These are phyloP conservation scores for Chloropsis hardwickii DNA, from an alignment of 2,113 vertebrate species.

Conservation along the genomic window DNA sequence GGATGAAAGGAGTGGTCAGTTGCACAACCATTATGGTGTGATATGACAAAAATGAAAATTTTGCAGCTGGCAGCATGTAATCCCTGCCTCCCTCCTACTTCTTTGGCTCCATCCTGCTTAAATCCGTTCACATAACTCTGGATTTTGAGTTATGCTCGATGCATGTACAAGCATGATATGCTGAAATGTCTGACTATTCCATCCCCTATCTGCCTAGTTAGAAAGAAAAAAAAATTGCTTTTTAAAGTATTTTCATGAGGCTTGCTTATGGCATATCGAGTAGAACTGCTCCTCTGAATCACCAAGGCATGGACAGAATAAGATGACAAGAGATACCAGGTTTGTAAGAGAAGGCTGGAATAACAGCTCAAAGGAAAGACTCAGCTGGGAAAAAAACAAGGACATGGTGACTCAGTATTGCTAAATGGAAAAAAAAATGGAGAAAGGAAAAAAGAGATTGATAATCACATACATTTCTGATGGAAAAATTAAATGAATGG, in stretches of 20 bases:
- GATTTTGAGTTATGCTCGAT: slow-evolving; percentile 1
- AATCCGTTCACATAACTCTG: slow-evolving; percentile 25
- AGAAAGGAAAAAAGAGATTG: neutral
- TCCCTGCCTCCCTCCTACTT: neutral
- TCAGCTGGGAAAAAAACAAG: neutral
- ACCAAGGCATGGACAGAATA: neutral
- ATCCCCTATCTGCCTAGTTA: neutral
- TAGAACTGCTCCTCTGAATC: neutral
- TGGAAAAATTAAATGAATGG: neutral
- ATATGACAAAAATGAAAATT: slow-evolving; percentile 22
- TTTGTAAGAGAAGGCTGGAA: neutral
- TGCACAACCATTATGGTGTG: neutral
- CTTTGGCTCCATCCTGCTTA: neutral
- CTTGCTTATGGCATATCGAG: neutral
- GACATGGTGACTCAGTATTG: neutral
- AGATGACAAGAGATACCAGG: neutral
- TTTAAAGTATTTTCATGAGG: neutral
- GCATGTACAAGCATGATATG: slow-evolving; percentile 17
- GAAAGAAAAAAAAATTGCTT: neutral
- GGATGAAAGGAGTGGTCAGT: neutral
- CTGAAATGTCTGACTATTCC: neutral
- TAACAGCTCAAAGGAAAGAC: neutral
- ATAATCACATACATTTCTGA: neutral
- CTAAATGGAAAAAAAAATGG: neutral
- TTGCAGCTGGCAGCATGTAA: slow-evolving; percentile 33